phyloP scores from a whole-genome alignment of 1,140 invertebrate species.

The Arctopsyche grandis region DNA sequence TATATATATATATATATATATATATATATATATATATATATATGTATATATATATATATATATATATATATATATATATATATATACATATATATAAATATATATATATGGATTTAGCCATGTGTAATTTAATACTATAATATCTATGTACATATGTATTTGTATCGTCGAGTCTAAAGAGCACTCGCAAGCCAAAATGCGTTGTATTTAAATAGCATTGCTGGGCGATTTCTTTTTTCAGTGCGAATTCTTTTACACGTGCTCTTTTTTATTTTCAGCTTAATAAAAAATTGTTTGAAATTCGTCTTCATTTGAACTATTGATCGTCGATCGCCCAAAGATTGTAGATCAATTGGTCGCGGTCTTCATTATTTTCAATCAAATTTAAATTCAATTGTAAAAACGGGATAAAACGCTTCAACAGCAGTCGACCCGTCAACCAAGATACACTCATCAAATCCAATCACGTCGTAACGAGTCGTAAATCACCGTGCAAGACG shows the following conservation, averaged over 20 bases:
- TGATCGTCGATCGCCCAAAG: background rate
- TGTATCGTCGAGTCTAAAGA: no score
- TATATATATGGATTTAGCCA: background rate
- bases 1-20: background rate
- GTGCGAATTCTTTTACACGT: no score
- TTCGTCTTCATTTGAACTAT: background rate
- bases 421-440: no score
- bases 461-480: no score
- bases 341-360: background rate
- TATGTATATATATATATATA: background rate
- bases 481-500: no score
- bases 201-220: background rate
- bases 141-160: background rate
- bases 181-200: no score
- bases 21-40: background rate
- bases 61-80: background rate
- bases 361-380: background rate
- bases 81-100: background rate
- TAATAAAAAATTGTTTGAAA: background rate
- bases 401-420: no score
- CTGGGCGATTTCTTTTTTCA: background rate
- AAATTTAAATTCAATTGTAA: no score
- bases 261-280: no score
- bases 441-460: no score
- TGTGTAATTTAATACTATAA: background rate